Evolutionary conservation across 2,888 invertebrate genomes (phyloP).

Genomic region (Mycalesis mineus): DNA sequence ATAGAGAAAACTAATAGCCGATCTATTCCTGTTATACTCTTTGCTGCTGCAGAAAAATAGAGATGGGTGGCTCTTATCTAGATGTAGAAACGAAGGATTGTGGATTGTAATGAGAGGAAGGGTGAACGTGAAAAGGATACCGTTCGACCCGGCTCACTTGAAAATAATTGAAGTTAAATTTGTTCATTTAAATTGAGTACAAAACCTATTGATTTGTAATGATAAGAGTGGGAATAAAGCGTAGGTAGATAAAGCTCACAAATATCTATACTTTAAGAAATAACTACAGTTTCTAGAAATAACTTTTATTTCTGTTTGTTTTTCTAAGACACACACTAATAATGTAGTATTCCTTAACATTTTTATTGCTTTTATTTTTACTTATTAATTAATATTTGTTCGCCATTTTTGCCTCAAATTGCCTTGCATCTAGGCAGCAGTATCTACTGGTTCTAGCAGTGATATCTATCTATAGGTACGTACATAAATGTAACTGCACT

Average conservation of each 20-base stretch:
- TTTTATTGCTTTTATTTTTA: too few species aligned
- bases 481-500: slow-evolving; percentile 8
- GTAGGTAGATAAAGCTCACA: too few species aligned
- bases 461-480: not conserved
- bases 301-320: too few species aligned
- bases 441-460: too few species aligned
- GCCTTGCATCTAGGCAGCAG: too few species aligned
- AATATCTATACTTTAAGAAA: too few species aligned
- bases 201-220: slow-evolving; percentile 31
- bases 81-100: slow-evolving; percentile 71
- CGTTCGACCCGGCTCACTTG: slow-evolving; percentile 65
- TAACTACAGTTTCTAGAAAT: too few species aligned
- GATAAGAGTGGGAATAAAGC: slow-evolving; percentile 15
- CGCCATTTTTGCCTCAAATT: too few species aligned
- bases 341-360: too few species aligned
- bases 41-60: slow-evolving; percentile 57
- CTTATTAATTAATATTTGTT: too few species aligned
- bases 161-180: slow-evolving; percentile 78
- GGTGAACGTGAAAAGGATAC: slow-evolving; percentile 72
- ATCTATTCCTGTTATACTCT: not conserved
- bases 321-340: too few species aligned
- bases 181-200: slow-evolving; percentile 69
- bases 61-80: slow-evolving; percentile 70
- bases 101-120: slow-evolving; percentile 72
- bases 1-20: not conserved